These are phyloP conservation scores for Murina feae DNA, from an alignment of 2,113 vertebrate genomes.

Conservation along the genomic window DNA sequence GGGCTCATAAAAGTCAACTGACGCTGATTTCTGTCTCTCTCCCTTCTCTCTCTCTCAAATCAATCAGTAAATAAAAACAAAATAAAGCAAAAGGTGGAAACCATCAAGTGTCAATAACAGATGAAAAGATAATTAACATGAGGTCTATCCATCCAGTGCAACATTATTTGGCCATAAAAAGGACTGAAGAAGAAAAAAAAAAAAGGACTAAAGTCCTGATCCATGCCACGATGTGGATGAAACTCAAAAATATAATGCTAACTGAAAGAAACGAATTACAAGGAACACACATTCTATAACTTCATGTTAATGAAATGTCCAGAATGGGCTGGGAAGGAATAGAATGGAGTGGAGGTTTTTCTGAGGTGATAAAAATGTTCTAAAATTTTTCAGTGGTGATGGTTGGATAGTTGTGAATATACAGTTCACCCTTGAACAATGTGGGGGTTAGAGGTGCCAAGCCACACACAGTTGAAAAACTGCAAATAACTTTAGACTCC, in stretches of 20 bases:
- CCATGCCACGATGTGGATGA: background rate
- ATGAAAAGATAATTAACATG: background rate
- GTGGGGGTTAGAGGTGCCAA: no score
- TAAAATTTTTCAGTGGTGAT: background rate
- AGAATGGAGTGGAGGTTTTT: background rate
- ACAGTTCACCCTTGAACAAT: background rate
- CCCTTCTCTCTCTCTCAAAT: background rate
- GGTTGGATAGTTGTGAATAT: background rate
- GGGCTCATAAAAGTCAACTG: background rate
- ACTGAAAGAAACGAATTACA: background rate
- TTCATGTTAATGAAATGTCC: background rate
- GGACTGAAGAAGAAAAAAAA: no score
- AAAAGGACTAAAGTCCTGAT: background rate
- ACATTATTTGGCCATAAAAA: conserved; percentile 1
- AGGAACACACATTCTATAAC: background rate
- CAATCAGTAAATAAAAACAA: background rate
- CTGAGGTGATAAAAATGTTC: background rate
- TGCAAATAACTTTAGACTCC: background rate
- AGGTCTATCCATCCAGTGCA: background rate
- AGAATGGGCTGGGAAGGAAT: background rate
- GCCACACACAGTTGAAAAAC: background rate
- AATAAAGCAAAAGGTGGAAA: background rate
- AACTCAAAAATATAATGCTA: background rate
- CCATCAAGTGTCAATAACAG: background rate
- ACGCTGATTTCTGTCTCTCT: background rate